Conservation (phyloP, 2,888 invertebrate species). For the Elmis aenea region DNA sequence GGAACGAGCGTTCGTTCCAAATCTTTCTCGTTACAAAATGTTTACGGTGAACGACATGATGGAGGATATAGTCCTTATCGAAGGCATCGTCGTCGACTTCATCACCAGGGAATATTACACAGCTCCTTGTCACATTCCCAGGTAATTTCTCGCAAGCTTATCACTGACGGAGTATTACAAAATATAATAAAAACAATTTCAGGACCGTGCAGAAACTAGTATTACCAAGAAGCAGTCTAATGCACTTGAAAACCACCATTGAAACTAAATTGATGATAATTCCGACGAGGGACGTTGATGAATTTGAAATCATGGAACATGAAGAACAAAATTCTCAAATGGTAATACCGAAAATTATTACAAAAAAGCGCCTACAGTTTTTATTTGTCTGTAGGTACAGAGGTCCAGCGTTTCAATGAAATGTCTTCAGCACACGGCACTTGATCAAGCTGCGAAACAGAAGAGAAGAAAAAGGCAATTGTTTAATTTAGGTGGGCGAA, state of each 20-base stretch:
- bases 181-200: too few relatives aligned
- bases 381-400: slow-evolving; percentile 34
- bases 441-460: not conserved
- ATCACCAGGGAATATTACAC: slow-evolving; percentile 52
- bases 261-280: slow-evolving; percentile 48
- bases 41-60: slow-evolving; percentile 54
- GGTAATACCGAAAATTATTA: too few relatives aligned
- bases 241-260: slow-evolving; percentile 41
- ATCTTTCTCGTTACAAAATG: slow-evolving; percentile 49
- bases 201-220: slow-evolving; percentile 18
- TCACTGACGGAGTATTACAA: too few relatives aligned
- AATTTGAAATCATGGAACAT: slow-evolving; percentile 50
- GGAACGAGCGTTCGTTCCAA: slow-evolving; percentile 55
- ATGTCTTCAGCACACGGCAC: slow-evolving; percentile 8
- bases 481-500: slow-evolving; percentile 2
- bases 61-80: slow-evolving; percentile 54
- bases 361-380: not conserved
- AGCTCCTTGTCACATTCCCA: slow-evolving; percentile 56
- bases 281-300: slow-evolving; percentile 49
- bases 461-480: slow-evolving; percentile 4
- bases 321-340: slow-evolving; percentile 45
- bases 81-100: slow-evolving; percentile 53
- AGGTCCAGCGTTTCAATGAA: slow-evolving; percentile 6
- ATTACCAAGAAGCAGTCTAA: slow-evolving; percentile 38
- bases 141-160: too few relatives aligned